Evolutionary conservation across 2,113 vertebrate genomes (phyloP).

Genomic region (Lycaon pictus): DNA sequence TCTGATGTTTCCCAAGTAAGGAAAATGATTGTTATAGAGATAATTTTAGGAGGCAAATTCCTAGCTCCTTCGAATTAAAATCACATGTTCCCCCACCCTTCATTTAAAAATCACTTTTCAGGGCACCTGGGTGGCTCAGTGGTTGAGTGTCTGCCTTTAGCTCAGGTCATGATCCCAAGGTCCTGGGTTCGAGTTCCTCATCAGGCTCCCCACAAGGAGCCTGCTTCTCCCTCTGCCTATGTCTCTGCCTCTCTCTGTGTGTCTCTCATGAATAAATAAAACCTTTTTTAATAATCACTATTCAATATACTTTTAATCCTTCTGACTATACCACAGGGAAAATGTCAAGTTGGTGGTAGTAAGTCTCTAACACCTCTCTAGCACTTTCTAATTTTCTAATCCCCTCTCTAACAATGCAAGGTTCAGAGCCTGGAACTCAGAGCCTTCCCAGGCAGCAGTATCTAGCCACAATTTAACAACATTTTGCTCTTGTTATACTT

Average conservation of each 20-base stretch:
- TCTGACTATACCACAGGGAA: neutral
- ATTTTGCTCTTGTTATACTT: neutral
- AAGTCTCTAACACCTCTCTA: neutral
- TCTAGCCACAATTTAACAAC: neutral
- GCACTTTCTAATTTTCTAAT: neutral
- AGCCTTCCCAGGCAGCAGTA: neutral
- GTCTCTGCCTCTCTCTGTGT: no score
- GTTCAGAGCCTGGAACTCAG: neutral
- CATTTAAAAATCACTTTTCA: neutral
- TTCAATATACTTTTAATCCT: neutral
- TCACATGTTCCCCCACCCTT: neutral
- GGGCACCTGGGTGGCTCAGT: neutral
- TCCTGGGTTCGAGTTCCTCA: no score
- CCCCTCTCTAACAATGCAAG: neutral
- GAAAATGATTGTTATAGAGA: neutral
- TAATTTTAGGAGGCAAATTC: slow-evolving; percentile 8
- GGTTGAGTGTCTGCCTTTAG: no score
- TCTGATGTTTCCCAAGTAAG: neutral
- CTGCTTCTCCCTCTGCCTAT: no score
- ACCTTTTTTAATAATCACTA: neutral
- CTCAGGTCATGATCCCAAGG: no score
- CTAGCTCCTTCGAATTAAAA: neutral
- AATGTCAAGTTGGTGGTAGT: neutral
- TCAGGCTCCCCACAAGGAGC: no score
- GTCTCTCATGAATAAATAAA: no score